Conservation (phyloP, 2,888 invertebrate genomes). For the Colostygia pectinataria region DNA sequence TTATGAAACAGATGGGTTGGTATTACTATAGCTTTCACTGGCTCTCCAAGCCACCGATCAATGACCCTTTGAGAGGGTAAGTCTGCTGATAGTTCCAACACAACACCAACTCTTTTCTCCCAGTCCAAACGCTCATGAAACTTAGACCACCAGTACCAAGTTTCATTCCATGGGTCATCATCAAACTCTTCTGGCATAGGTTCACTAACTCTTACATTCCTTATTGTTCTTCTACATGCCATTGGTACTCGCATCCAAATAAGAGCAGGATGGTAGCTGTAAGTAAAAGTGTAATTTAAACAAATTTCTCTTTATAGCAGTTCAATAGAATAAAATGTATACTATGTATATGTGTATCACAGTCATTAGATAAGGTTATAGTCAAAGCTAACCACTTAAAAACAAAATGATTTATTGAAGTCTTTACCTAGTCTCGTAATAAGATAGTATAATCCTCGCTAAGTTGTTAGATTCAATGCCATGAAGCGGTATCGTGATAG, state of each 20-base stretch:
- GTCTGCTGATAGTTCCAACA: constrained; percentile 91
- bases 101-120: constrained; percentile 85
- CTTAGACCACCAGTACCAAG: constrained; percentile 93
- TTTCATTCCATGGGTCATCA: constrained; percentile 81
- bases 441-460: constrained; percentile 81
- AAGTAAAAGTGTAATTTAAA: constrained; percentile 33
- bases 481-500: constrained; percentile 83
- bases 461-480: constrained; percentile 81
- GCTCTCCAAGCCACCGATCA: constrained; percentile 97
- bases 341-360: no score
- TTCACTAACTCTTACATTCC: constrained; percentile 37
- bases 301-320: no score
- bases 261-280: constrained; percentile 72
- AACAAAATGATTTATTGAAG: not conserved
- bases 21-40: constrained; percentile 92
- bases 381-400: no score
- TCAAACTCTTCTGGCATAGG: constrained; percentile 53
- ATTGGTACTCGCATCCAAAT: constrained; percentile 88
- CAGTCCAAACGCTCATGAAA: constrained; percentile 84
- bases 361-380: no score
- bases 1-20: constrained; percentile 92
- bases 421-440: constrained; percentile 68
- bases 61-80: constrained; percentile 87
- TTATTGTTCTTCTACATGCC: constrained; percentile 62
- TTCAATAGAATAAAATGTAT: no score